Conservation (phyloP, 2,888 invertebrate species). For the Catocala nupta region DNA sequence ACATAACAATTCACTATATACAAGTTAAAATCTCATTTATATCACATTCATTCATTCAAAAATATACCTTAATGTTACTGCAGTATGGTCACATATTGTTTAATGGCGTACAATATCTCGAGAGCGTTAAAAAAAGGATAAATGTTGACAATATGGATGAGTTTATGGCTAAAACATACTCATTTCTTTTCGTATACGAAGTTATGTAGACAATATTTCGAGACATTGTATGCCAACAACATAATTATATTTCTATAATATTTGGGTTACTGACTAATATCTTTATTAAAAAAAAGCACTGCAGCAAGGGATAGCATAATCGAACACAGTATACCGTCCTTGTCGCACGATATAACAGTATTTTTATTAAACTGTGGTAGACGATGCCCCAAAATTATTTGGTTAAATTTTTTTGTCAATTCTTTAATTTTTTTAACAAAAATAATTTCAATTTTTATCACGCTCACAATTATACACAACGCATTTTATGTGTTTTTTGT, state of each 20-base stretch:
- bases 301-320: conserved; percentile 18
- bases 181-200: neutral
- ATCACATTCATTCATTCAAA: conserved; percentile 85
- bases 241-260: conserved; percentile 39
- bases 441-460: conserved; percentile 47
- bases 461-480: conserved; percentile 30
- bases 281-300: conserved; percentile 25
- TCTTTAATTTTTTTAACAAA: conserved; percentile 40
- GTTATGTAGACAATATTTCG: neutral
- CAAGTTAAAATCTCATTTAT: conserved; percentile 76
- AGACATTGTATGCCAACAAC: conserved; percentile 22
- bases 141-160: too few relatives aligned
- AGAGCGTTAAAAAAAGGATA: neutral
- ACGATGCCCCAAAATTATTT: conserved; percentile 20
- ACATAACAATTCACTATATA: conserved; percentile 77
- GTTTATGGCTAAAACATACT: neutral
- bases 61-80: conserved; percentile 65
- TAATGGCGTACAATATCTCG: conserved; percentile 25
- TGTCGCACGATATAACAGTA: neutral
- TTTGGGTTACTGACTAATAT: conserved; percentile 33
- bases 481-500: conserved; percentile 14
- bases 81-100: conserved; percentile 51
- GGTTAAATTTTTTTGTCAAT: conserved; percentile 11
- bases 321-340: conserved; percentile 10
- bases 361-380: conserved; percentile 4